These are phyloP conservation scores for Eurytoma adleriae DNA, from an alignment of 2,888 invertebrate genomes.

Conservation along the genomic window DNA sequence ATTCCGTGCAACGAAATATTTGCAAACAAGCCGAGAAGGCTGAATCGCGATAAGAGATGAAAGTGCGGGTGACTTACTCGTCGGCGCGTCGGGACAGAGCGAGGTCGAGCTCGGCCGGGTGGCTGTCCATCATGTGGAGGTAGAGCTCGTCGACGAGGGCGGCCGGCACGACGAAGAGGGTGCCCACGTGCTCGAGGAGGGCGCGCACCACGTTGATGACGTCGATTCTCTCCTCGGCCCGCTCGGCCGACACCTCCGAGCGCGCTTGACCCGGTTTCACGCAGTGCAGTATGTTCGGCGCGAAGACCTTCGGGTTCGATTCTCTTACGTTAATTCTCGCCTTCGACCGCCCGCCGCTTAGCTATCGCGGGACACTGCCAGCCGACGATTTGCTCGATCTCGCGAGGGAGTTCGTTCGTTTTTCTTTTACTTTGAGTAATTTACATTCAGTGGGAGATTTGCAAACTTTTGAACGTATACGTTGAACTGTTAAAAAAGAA, in stretches of 20 bases:
- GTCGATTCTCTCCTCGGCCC: slow-evolving; percentile 89
- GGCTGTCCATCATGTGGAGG: slow-evolving; percentile 88
- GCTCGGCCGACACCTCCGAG: slow-evolving; percentile 80
- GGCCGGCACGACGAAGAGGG: slow-evolving; percentile 86
- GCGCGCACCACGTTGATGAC: slow-evolving; percentile 92
- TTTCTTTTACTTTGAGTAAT: too few relatives aligned
- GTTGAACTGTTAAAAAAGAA: too few relatives aligned
- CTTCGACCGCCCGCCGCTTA: too few relatives aligned
- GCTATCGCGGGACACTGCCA: too few relatives aligned
- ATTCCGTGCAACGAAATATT: too few relatives aligned
- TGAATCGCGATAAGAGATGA: background rate
- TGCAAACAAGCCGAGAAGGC: too few relatives aligned
- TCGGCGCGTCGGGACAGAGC: slow-evolving; percentile 72
- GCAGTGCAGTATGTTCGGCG: slow-evolving; percentile 93
- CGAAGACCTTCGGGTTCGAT: slow-evolving; percentile 81
- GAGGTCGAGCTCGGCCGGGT: slow-evolving; percentile 88
- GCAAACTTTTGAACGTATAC: too few relatives aligned
- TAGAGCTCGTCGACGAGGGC: slow-evolving; percentile 92
- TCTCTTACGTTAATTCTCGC: slow-evolving; percentile 7
- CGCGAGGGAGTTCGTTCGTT: too few relatives aligned
- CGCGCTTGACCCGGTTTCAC: slow-evolving; percentile 80
- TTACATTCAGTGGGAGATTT: too few relatives aligned
- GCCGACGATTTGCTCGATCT: too few relatives aligned
- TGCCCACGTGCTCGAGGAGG: slow-evolving; percentile 85
- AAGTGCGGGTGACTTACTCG: slow-evolving; percentile 72